A percentile compares a stretch with the other conserved stretches of the same genome.
These are phyloP conservation scores for Yoshiicerus persimilis DNA, from an alignment of 1,140 invertebrate genomes.

Conservation along the genomic window DNA sequence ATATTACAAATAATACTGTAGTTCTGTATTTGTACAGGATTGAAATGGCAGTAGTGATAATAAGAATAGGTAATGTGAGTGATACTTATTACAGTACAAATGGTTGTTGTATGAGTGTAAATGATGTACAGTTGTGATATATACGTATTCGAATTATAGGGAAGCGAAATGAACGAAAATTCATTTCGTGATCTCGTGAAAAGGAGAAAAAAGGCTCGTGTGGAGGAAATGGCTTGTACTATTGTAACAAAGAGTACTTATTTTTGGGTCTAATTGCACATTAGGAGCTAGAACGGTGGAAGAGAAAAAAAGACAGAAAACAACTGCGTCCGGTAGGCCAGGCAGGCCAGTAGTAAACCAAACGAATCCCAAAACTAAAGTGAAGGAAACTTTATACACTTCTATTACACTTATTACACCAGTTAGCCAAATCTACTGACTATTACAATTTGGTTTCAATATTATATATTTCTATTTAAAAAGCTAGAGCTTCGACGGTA, in stretches of 20 bases:
- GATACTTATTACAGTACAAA: too few species aligned
- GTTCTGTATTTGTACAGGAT: not conserved
- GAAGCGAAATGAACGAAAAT: not conserved
- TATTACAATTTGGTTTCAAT: too few species aligned
- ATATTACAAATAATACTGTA: not conserved
- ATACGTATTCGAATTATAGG: not conserved
- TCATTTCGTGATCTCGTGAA: constrained; percentile 8
- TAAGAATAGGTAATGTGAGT: not conserved
- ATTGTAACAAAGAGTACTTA: not conserved
- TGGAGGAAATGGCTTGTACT: not conserved
- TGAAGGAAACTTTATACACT: not conserved
- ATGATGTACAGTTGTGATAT: not conserved
- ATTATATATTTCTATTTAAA: too few species aligned
- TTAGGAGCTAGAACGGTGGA: constrained; percentile 5
- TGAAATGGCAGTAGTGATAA: not conserved
- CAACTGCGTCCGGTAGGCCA: constrained; percentile 2
- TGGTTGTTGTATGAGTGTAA: too few species aligned
- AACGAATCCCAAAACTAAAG: not conserved
- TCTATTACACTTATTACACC: not conserved
- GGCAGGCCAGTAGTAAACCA: not conserved
- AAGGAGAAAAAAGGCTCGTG: constrained; percentile 1
- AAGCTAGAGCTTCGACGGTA: too few species aligned
- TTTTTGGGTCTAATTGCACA: constrained; percentile 22
- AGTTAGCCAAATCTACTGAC: not conserved
- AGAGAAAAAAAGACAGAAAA: not conserved